These are phyloP conservation scores for Bombylius major DNA, from an alignment of 2,888 invertebrate species.

Conservation along the genomic window DNA sequence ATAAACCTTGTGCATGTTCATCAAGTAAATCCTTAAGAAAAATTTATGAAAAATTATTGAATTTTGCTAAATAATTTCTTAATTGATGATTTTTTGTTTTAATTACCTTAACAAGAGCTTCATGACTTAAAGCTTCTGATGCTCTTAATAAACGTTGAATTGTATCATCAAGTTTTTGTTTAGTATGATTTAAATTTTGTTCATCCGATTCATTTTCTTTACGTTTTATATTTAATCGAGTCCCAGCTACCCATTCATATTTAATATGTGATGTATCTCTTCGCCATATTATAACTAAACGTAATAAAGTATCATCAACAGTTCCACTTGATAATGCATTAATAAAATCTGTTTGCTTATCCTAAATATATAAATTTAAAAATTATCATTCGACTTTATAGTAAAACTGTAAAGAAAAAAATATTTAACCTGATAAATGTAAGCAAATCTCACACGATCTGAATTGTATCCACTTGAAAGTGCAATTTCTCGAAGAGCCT, in stretches of 20 bases:
- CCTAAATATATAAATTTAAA: conserved; percentile 17
- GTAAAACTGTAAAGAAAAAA: background rate
- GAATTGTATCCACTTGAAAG: conserved; percentile 50
- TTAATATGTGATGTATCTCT: conserved; percentile 73
- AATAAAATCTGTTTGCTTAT: conserved; percentile 65
- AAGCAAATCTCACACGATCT: conserved; percentile 71
- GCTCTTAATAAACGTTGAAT: conserved; percentile 58
- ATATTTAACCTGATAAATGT: conserved; percentile 62
- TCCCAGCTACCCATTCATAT: conserved; percentile 68
- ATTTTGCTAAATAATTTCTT: background rate
- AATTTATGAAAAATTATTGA: background rate
- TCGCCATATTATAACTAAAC: conserved; percentile 83
- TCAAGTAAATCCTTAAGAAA: conserved; percentile 54
- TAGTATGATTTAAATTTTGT: conserved; percentile 52
- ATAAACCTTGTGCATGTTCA: conserved; percentile 61
- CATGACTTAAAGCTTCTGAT: conserved; percentile 62
- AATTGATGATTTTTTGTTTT: background rate
- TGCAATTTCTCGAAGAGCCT: conserved; percentile 58
- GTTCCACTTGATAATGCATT: conserved; percentile 44
- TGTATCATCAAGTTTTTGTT: conserved; percentile 56
- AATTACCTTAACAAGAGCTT: conserved; percentile 61
- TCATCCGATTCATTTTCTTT: conserved; percentile 35
- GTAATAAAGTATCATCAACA: conserved; percentile 50
- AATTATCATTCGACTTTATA: background rate
- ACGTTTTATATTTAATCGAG: conserved; percentile 25